Conservation (phyloP, 2,888 invertebrate species). For the Eupithecia dodoneata region DNA sequence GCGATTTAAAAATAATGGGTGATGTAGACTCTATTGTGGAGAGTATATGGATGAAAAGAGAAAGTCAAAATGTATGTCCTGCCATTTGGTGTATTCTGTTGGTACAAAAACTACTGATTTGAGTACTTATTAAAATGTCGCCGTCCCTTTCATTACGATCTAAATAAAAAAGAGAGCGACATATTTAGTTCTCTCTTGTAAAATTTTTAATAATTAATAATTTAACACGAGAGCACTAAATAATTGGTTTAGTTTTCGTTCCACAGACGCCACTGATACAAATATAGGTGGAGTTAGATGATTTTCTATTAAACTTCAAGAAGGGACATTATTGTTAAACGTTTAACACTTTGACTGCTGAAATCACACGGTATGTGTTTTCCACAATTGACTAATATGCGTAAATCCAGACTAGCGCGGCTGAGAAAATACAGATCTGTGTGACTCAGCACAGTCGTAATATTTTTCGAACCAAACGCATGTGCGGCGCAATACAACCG, state of each 20-base stretch:
- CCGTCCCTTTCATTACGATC: neutral
- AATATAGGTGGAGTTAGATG: neutral
- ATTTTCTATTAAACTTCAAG: neutral
- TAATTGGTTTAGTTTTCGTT: neutral
- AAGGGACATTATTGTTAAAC: neutral
- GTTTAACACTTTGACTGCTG: too few relatives aligned
- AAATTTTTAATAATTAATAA: too few relatives aligned
- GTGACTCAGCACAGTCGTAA: too few relatives aligned
- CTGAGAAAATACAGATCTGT: too few relatives aligned
- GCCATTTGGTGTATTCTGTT: neutral
- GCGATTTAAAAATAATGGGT: neutral
- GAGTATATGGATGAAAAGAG: conserved; percentile 1
- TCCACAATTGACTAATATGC: too few relatives aligned
- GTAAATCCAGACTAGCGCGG: too few relatives aligned
- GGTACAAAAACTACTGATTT: neutral
- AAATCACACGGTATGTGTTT: too few relatives aligned
- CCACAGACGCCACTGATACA: neutral
- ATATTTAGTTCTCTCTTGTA: neutral
- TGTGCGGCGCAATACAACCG: too few relatives aligned
- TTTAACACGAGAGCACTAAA: too few relatives aligned
- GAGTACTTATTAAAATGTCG: neutral
- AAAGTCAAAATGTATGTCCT: neutral
- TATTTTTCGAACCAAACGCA: too few relatives aligned
- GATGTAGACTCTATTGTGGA: neutral
- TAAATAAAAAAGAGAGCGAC: neutral